phyloP scores from a whole-genome alignment of 2,888 invertebrate species.

The Pammene aurita region DNA sequence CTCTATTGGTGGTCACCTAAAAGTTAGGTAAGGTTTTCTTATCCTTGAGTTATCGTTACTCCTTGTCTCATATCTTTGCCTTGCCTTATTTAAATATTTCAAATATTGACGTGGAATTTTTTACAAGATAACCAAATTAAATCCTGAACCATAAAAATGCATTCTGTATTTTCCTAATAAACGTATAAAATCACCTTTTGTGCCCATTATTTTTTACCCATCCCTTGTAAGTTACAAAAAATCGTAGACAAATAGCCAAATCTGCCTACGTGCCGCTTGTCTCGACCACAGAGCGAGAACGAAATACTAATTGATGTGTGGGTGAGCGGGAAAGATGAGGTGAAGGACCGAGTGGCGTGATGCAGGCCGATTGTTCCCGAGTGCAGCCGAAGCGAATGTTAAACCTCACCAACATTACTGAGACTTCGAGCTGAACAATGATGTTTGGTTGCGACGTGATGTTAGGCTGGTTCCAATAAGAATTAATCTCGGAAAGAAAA shows the following conservation, averaged over 20 bases:
- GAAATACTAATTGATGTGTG: neutral
- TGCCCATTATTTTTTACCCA: neutral
- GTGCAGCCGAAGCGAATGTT: neutral
- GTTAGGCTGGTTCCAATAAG: neutral
- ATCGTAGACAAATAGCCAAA: constrained; percentile 40
- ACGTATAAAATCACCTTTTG: constrained; percentile 9
- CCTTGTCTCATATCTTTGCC: no score
- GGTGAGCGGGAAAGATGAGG: constrained; percentile 43
- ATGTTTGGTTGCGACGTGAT: neutral
- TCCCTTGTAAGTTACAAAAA: constrained; percentile 3
- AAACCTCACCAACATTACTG: neutral
- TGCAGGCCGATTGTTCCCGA: constrained; percentile 6
- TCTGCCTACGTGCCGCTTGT: constrained; percentile 54
- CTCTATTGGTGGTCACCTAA: no score
- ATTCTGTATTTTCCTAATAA: constrained; percentile 5
- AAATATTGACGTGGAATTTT: neutral
- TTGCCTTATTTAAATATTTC: no score
- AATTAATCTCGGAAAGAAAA: no score
- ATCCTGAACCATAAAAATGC: neutral
- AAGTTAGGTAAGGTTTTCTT: no score
- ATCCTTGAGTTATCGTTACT: no score
- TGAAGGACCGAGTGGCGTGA: constrained; percentile 46
- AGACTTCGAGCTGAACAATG: neutral
- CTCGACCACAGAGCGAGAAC: constrained; percentile 34
- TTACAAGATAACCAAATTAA: neutral